These are phyloP conservation scores for Bradypodion ventrale DNA, from an alignment of 2,797 vertebrate species.

Conservation along the genomic window DNA sequence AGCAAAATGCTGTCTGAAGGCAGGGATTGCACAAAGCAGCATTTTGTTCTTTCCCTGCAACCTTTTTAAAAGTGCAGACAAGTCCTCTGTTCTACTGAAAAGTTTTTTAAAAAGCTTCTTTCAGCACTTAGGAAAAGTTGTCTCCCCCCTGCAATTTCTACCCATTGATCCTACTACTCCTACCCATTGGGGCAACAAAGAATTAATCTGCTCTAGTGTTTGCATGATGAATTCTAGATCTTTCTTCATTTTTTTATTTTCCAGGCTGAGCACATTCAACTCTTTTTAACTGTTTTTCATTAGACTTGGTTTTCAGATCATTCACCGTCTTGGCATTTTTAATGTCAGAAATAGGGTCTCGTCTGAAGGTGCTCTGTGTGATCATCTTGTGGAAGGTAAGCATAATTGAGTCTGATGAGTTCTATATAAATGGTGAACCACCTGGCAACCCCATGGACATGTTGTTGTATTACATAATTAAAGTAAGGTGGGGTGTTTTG, in stretches of 20 bases:
- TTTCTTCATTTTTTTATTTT: slow-evolving; percentile 1
- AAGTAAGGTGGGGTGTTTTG: not conserved
- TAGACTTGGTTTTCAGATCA: not conserved
- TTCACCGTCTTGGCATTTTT: not conserved
- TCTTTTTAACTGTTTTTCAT: not conserved
- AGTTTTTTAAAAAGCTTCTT: too few relatives aligned
- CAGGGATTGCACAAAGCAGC: too few relatives aligned
- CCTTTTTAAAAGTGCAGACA: too few relatives aligned
- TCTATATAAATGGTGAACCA: not conserved
- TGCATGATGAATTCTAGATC: not conserved
- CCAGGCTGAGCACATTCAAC: not conserved
- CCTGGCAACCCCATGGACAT: not conserved
- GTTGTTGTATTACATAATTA: not conserved
- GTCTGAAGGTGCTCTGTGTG: not conserved
- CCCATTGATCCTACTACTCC: not conserved
- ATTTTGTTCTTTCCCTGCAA: too few relatives aligned
- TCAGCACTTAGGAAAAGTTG: not conserved
- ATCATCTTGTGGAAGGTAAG: not conserved
- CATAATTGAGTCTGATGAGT: not conserved
- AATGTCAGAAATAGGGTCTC: not conserved
- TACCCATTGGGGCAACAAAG: too few relatives aligned
- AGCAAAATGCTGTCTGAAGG: too few relatives aligned
- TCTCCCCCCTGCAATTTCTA: not conserved
- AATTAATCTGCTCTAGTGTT: not conserved
- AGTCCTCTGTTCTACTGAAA: too few relatives aligned